Base-by-base conservation (phyloP, 2,888 invertebrate genomes). In the Prosopocoilus inquinatus region DNA sequence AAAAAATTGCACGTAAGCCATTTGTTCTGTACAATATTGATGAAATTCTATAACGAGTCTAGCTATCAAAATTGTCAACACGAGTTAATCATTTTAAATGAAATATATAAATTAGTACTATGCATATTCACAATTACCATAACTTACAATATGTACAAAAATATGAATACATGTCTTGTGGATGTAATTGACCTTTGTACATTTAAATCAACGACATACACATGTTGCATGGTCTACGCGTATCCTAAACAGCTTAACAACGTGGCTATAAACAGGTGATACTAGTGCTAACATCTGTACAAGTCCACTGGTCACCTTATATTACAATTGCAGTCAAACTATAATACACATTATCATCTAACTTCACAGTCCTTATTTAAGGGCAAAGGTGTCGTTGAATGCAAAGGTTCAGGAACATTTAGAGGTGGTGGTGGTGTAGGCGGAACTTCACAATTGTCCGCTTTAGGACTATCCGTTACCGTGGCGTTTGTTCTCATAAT, bases 301-400 rank as follows among this genome's bases (percentile, higher is more conserved):
- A 74, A 69, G 63, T 70, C 71, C 71, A 71, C 73, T 71, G 71
- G 51, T 62, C 62, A 62, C 59, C 53, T 55, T 70, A 70, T 66
- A 64, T 71, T 73, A 71, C 70, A 70, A 67, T 66, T 69, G 56
- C 47, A 57, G 56, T 53, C 53, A 61, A 52, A 57, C 53, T 64
- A 65, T 58, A 62, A 60, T 68, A 68, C 73, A 72, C 75, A 74
- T 77, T 88, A 90, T 91, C 90, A 91, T 85, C 91, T 91, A 84
- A 90, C 90, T 84, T 90, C 89, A 80, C 90, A 89, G 82, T 89
- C 90, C 83, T 90, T 88, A 76, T 85, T 88, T 70, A 86, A 81
- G 73, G 86, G 81, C 73, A 85, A 81, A 61, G 85, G 76, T 65
- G 80, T 75, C 46, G 73, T 65, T 13, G 68, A 57, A 44, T 68